A percentile compares a stretch with the other conserved stretches of the same genome.
Conservation (phyloP, 2,113 vertebrate species). For the human (Homo sapiens) region DNA sequence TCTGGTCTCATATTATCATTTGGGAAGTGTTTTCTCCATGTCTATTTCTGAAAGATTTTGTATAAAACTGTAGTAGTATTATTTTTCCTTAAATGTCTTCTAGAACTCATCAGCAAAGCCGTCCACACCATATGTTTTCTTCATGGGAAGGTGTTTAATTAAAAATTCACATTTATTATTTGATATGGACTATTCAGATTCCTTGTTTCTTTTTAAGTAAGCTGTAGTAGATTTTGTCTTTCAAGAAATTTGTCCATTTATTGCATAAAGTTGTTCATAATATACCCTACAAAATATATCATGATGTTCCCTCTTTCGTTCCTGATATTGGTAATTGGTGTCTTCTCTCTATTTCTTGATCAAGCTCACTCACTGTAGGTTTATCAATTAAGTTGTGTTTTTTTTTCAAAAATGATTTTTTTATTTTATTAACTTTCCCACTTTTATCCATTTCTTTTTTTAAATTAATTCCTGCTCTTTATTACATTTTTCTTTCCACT, state of each 20-base stretch:
- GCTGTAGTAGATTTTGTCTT: neutral
- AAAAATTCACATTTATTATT: neutral
- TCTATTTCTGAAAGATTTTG: neutral
- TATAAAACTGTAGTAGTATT: neutral
- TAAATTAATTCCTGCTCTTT: neutral
- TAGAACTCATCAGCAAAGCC: neutral
- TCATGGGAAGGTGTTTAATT: neutral
- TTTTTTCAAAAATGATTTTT: neutral
- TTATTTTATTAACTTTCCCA: neutral
- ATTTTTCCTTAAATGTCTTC: conserved; percentile 18
- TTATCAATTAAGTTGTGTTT: neutral
- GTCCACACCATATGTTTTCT: neutral
- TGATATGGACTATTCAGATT: neutral
- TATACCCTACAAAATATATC: neutral
- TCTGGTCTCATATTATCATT: neutral
- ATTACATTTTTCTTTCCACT: neutral
- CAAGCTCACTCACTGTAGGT: neutral
- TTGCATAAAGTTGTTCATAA: neutral
- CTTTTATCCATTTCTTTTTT: neutral
- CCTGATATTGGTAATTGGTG: neutral
- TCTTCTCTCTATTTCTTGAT: neutral
- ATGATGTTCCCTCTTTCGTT: neutral
- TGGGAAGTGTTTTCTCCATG: neutral
- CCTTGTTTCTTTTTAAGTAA: conserved; percentile 29
- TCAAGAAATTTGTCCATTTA: neutral